These are phyloP conservation scores for Bubo blakistoni DNA, from an alignment of 2,113 vertebrate genomes.

Conservation along the genomic window DNA sequence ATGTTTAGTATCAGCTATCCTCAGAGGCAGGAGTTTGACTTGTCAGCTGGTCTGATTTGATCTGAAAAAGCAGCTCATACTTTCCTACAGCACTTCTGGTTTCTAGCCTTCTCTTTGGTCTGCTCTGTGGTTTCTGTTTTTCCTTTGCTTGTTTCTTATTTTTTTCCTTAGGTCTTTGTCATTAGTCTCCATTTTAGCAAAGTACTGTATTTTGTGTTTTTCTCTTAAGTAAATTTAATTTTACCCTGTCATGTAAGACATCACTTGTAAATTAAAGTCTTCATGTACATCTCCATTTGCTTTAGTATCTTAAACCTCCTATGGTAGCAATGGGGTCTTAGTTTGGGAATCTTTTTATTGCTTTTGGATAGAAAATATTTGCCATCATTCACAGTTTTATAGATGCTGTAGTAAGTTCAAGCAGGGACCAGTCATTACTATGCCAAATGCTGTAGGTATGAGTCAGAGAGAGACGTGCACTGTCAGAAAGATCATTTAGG, in stretches of 20 bases:
- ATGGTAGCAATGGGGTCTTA: rapidly evolving
- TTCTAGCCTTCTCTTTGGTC: background rate
- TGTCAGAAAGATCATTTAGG: background rate
- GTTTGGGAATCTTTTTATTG: background rate
- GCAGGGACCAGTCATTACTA: background rate
- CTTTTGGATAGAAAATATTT: background rate
- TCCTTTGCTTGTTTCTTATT: background rate
- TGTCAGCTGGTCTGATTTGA: background rate
- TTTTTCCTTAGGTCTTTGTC: background rate
- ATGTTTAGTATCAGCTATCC: background rate
- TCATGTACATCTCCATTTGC: background rate
- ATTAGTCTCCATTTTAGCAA: background rate
- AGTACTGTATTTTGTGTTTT: background rate
- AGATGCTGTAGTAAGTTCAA: background rate
- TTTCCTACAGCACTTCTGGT: background rate
- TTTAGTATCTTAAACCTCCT: background rate
- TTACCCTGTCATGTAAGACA: background rate
- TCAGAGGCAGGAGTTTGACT: background rate
- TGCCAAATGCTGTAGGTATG: background rate
- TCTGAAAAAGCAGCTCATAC: constrained; percentile 13
- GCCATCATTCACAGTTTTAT: background rate
- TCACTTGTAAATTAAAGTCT: background rate
- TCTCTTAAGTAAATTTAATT: background rate
- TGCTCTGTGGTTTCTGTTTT: background rate
- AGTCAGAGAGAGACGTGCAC: background rate